These are phyloP conservation scores for Cinclus mexicanus DNA, from an alignment of 2,113 vertebrate species.

Conservation along the genomic window DNA sequence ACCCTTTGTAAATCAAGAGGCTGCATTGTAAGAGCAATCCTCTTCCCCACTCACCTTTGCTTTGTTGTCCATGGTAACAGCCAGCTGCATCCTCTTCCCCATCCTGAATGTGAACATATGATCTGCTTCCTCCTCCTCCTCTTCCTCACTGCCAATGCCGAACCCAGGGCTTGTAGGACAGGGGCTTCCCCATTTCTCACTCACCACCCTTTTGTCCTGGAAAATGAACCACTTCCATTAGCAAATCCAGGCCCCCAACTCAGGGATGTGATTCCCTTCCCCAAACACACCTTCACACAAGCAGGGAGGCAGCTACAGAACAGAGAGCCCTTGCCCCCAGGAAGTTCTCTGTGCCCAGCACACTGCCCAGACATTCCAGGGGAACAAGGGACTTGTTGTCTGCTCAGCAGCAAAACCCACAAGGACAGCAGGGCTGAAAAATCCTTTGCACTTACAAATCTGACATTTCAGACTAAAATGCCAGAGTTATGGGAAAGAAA, in stretches of 20 bases:
- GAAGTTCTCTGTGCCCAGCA: neutral
- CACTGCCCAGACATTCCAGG: neutral
- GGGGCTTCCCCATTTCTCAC: constrained; percentile 74
- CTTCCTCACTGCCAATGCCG: constrained; percentile 53
- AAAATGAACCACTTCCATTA: neutral
- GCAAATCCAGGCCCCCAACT: neutral
- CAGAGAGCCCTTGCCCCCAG: neutral
- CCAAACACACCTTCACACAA: constrained; percentile 7
- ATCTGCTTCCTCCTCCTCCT: constrained; percentile 65
- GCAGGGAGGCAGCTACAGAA: neutral
- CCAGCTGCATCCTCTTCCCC: constrained; percentile 88
- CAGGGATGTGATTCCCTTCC: neutral
- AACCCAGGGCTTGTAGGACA: constrained; percentile 51
- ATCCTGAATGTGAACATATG: constrained; percentile 73
- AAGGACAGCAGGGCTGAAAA: constrained; percentile 2
- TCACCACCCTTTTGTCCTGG: constrained; percentile 90
- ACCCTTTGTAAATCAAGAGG: neutral
- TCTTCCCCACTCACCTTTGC: constrained; percentile 79
- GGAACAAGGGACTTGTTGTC: constrained; percentile 49
- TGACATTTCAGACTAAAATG: constrained; percentile 67
- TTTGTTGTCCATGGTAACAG: constrained; percentile 90
- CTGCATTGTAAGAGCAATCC: neutral
- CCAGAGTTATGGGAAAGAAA: constrained; percentile 36
- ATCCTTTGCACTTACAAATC: constrained; percentile 56
- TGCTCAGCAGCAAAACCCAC: constrained; percentile 23